A percentile compares a stretch with the other conserved stretches of the same genome.
phyloP scores from a whole-genome alignment of 1,140 invertebrate species.

The Cherax quadricarinatus region DNA sequence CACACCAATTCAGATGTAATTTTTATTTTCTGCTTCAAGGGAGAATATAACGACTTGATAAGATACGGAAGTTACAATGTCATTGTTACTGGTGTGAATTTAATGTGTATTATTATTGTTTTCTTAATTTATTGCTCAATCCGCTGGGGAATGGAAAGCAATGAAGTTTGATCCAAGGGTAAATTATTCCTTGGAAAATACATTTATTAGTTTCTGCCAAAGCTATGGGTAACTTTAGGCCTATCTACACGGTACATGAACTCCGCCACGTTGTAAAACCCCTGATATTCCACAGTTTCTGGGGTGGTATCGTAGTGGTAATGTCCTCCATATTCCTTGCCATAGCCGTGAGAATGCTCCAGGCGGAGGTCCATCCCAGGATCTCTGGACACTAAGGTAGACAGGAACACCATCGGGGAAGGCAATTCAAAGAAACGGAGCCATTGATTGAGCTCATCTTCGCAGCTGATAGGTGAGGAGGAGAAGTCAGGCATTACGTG shows the following conservation, averaged over 20 bases:
- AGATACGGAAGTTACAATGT: too few relatives aligned
- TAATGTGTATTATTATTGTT: too few relatives aligned
- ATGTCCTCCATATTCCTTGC: slow-evolving; percentile 88
- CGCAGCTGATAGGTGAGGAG: slow-evolving; percentile 82
- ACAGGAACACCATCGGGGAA: slow-evolving; percentile 90
- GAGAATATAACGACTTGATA: too few relatives aligned
- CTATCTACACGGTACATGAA: slow-evolving; percentile 88
- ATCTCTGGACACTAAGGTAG: slow-evolving; percentile 92
- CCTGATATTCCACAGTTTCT: slow-evolving; percentile 88
- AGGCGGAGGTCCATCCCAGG: slow-evolving; percentile 90
- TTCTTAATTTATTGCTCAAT: too few relatives aligned
- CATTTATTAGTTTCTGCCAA: slow-evolving; percentile 75
- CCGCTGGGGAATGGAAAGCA: too few relatives aligned
- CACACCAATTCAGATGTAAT: too few relatives aligned
- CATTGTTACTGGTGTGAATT: too few relatives aligned
- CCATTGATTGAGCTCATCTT: slow-evolving; percentile 90
- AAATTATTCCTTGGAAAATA: neutral
- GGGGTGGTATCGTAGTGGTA: slow-evolving; percentile 97
- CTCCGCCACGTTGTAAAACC: slow-evolving; percentile 89
- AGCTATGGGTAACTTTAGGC: slow-evolving; percentile 81
- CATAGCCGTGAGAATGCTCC: slow-evolving; percentile 96
- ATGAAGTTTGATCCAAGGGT: too few relatives aligned
- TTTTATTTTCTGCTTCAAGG: too few relatives aligned
- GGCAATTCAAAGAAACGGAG: slow-evolving; percentile 93
- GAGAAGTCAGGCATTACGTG: slow-evolving; percentile 98